phyloP scores from a whole-genome alignment of 2,797 vertebrate genomes.

The Gorsachius magnificus region DNA sequence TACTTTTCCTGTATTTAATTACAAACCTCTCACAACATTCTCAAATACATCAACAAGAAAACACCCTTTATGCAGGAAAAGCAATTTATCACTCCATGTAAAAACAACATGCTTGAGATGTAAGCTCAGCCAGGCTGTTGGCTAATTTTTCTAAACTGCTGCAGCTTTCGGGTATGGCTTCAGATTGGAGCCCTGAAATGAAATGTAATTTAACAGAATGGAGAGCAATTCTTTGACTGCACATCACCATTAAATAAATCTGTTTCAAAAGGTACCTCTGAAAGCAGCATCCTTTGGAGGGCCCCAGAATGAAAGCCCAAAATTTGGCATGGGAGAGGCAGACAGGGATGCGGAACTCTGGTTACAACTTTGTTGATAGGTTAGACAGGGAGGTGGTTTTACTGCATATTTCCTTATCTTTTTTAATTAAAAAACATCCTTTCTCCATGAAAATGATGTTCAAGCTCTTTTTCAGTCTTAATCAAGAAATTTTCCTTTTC shows the following conservation, averaged over 20 bases:
- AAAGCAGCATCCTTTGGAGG: not conserved
- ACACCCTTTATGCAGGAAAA: not conserved
- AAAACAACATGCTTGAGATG: not conserved
- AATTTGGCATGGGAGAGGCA: not conserved
- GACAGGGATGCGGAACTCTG: not conserved
- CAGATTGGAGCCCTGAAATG: not conserved
- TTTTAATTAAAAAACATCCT: not conserved
- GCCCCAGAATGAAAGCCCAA: not conserved
- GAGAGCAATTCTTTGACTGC: not conserved
- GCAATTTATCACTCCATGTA: not conserved
- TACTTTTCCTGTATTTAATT: slow-evolving; percentile 1
- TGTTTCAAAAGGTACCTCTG: not conserved
- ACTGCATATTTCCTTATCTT: not conserved
- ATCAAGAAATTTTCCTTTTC: not conserved
- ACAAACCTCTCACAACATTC: not conserved
- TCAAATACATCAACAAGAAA: not conserved
- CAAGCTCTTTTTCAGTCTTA: not conserved
- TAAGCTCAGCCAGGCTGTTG: not conserved
- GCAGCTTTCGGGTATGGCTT: not conserved
- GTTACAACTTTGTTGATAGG: not conserved
- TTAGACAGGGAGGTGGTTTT: not conserved
- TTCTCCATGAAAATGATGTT: not conserved
- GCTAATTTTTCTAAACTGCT: not conserved
- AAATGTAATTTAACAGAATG: not conserved
- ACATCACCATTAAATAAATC: not conserved